These are phyloP conservation scores for Lomographa bimaculata DNA, from an alignment of 2,888 invertebrate genomes.

Conservation along the genomic window DNA sequence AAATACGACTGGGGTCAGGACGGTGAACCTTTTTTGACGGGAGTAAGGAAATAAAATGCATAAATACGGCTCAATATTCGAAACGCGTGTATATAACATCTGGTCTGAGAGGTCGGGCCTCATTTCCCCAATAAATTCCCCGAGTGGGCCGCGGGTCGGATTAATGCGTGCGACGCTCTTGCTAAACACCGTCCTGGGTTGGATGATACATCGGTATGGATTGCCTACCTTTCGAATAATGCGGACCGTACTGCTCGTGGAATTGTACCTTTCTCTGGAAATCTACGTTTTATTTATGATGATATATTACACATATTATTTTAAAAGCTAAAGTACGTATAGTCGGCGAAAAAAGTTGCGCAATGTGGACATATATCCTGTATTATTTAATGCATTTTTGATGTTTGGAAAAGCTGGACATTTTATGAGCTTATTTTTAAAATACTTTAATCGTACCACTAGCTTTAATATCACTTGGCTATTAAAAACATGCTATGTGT, in stretches of 20 bases:
- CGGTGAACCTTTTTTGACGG: slow-evolving; percentile 9
- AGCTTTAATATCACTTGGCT: too few species aligned
- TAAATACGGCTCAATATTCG: slow-evolving; percentile 23
- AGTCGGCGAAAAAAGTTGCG: too few species aligned
- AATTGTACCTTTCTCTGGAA: slow-evolving; percentile 3
- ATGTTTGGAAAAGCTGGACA: too few species aligned
- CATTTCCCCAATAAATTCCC: slow-evolving; percentile 38
- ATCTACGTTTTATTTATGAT: too few species aligned
- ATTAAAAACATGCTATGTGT: too few species aligned
- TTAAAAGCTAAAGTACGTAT: too few species aligned
- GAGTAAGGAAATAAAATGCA: slow-evolving; percentile 22
- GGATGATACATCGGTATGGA: slow-evolving; percentile 26
- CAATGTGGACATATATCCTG: too few species aligned
- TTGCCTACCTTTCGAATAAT: slow-evolving; percentile 29
- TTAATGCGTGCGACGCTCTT: slow-evolving; percentile 33
- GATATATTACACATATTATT: too few species aligned
- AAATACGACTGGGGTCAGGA: slow-evolving; percentile 1
- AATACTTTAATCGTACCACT: too few species aligned
- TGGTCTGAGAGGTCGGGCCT: slow-evolving; percentile 30
- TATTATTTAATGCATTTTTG: too few species aligned
- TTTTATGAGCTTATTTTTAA: too few species aligned
- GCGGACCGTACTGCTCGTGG: slow-evolving; percentile 5
- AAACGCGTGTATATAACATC: slow-evolving; percentile 29
- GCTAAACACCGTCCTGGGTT: slow-evolving; percentile 28
- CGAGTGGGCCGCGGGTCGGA: slow-evolving; percentile 29